Evolutionary conservation across 2,797 vertebrate genomes (phyloP).

Genomic region (Lagocephalus sceleratus): DNA sequence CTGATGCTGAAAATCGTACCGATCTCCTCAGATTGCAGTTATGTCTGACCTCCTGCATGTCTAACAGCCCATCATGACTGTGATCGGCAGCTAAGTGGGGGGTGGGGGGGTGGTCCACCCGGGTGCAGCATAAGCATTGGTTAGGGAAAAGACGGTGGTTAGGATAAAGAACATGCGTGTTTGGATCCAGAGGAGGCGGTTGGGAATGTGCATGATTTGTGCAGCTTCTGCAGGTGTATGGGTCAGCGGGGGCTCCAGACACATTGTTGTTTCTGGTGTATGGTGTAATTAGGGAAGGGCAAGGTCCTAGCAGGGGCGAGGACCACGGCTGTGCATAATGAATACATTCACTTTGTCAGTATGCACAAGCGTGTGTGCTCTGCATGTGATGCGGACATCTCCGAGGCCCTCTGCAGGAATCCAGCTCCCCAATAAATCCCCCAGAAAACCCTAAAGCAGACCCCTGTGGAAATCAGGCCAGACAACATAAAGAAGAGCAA

Average conservation of each 20-base stretch:
- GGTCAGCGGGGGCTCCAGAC: constrained; percentile 9
- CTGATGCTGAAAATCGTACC: neutral
- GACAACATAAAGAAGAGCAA: constrained; percentile 29
- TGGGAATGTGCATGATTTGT: constrained; percentile 27
- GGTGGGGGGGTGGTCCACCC: constrained; percentile 7
- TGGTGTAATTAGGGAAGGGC: constrained; percentile 44
- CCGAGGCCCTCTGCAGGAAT: constrained; percentile 39
- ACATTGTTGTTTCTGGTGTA: constrained; percentile 8
- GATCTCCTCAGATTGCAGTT: neutral
- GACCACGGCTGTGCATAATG: constrained; percentile 40
- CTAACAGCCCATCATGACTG: constrained; percentile 49
- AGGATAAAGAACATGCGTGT: constrained; percentile 44
- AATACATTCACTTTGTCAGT: constrained; percentile 25
- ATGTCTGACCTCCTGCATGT: constrained; percentile 25
- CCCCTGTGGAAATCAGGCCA: constrained; percentile 38
- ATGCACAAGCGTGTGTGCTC: neutral
- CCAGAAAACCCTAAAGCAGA: constrained; percentile 34
- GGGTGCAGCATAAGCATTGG: constrained; percentile 34
- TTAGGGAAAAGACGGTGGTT: constrained; percentile 72
- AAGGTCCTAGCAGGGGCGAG: constrained; percentile 14
- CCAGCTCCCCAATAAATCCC: constrained; percentile 47
- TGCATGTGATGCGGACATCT: constrained; percentile 31
- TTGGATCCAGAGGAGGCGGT: constrained; percentile 30
- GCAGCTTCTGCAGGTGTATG: constrained; percentile 18
- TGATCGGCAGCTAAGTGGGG: constrained; percentile 42